phyloP scores from a whole-genome alignment of 1,140 invertebrate species.

The Drosophila pandora region DNA sequence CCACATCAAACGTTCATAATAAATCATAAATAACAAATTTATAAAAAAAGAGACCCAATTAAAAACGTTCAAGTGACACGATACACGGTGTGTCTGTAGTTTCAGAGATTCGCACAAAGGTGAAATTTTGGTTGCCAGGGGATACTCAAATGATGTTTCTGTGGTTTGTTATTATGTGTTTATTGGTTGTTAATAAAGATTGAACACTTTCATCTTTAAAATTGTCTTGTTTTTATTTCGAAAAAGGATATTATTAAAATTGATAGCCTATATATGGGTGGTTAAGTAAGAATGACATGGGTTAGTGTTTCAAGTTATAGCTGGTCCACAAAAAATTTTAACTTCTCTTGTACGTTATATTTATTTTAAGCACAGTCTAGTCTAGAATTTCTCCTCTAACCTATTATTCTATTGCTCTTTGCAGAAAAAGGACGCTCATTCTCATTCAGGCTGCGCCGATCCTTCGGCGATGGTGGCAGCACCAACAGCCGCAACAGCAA shows the following conservation, averaged over 20 bases:
- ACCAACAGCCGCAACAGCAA: constrained; percentile 80
- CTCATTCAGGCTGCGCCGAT: constrained; percentile 78
- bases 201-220: neutral
- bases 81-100: constrained; percentile 2
- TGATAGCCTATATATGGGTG: too few species aligned
- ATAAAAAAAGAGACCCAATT: constrained; percentile 35
- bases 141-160: neutral
- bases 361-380: too few species aligned
- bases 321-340: too few species aligned
- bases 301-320: too few species aligned
- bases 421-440: constrained; percentile 77
- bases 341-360: too few species aligned
- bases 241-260: too few species aligned
- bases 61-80: constrained; percentile 17
- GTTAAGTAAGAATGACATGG: too few species aligned
- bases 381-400: neutral
- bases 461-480: constrained; percentile 78
- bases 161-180: neutral
- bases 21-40: constrained; percentile 58
- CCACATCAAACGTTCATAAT: constrained; percentile 67
- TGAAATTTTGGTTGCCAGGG: constrained; percentile 16
- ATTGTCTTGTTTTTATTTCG: neutral
- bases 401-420: constrained; percentile 21
- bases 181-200: neutral
- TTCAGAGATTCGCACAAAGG: constrained; percentile 14